Percentiles rank a stretch among this genome's conserved stretches.
Evolutionary conservation across 2,888 invertebrate species (phyloP).

Genomic region (Apoderus coryli): DNA sequence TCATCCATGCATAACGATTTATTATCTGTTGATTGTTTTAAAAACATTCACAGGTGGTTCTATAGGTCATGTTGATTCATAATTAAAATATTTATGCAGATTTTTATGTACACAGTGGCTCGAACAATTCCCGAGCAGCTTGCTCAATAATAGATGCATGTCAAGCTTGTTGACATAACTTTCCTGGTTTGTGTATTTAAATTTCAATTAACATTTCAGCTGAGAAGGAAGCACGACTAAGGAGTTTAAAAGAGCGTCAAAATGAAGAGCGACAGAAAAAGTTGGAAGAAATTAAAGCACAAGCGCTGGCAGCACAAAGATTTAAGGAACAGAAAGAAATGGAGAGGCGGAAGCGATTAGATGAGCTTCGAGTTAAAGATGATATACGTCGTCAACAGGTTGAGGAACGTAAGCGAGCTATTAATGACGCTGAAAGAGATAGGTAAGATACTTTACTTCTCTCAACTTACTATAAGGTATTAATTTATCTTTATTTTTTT

Average conservation of each 20-base stretch:
- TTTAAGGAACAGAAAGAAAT: conserved; percentile 82
- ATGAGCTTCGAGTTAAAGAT: conserved; percentile 67
- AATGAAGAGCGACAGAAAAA: conserved; percentile 80
- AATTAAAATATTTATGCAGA: too few relatives aligned
- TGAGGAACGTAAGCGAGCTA: conserved; percentile 78
- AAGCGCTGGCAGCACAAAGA: conserved; percentile 77
- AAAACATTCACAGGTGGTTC: too few relatives aligned
- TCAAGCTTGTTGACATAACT: too few relatives aligned
- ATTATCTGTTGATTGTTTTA: too few relatives aligned
- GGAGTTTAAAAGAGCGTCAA: conserved; percentile 69
- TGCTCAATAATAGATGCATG: too few relatives aligned
- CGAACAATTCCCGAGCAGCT: too few relatives aligned
- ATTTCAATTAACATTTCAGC: too few relatives aligned
- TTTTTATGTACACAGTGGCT: too few relatives aligned
- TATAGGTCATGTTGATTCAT: too few relatives aligned
- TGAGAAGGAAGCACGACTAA: conserved; percentile 51
- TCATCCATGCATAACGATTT: too few relatives aligned
- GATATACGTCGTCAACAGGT: conserved; percentile 56
- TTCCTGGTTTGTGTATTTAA: too few relatives aligned
- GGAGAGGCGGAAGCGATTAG: conserved; percentile 66
- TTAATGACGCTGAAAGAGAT: conserved; percentile 79
- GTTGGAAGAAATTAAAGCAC: conserved; percentile 77
- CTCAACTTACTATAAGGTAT: background rate
- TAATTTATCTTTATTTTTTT: background rate
- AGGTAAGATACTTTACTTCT: conserved; percentile 21